Conservation (phyloP, 2,113 vertebrate species). For the Cyrtonyx montezumae region DNA sequence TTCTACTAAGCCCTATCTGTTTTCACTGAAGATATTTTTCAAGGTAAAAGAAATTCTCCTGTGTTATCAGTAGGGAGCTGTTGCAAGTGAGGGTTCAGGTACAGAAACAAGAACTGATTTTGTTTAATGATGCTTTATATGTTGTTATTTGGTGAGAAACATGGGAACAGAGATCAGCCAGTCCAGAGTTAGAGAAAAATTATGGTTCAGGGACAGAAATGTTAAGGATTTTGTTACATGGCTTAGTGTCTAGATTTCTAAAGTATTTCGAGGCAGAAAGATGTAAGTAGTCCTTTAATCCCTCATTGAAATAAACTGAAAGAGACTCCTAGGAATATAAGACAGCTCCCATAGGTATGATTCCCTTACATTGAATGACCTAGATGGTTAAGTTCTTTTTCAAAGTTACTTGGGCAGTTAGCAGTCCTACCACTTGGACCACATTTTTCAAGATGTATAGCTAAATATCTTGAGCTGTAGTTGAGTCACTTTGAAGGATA, state of each 20-base stretch:
- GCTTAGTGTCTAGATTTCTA: background rate
- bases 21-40: background rate
- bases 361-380: background rate
- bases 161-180: background rate
- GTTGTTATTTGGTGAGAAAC: background rate
- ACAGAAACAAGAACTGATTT: background rate
- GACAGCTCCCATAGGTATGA: background rate
- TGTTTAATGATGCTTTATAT: background rate
- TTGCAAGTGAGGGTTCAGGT: background rate
- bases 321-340: background rate
- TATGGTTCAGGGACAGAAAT: background rate
- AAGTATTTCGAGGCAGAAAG: background rate
- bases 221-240: background rate
- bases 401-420: background rate
- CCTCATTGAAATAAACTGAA: background rate
- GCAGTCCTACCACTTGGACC: background rate
- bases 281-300: background rate
- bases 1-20: background rate
- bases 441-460: background rate
- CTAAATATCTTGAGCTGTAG: background rate
- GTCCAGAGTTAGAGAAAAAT: background rate
- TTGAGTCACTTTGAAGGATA: background rate
- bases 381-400: background rate
- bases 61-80: background rate
- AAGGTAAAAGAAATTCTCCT: background rate